Evolutionary conservation across 2,797 vertebrate genomes (phyloP), one percentile per base, ranked within the genome.

Genomic region (Paramormyrops hopkinsi): DNA sequence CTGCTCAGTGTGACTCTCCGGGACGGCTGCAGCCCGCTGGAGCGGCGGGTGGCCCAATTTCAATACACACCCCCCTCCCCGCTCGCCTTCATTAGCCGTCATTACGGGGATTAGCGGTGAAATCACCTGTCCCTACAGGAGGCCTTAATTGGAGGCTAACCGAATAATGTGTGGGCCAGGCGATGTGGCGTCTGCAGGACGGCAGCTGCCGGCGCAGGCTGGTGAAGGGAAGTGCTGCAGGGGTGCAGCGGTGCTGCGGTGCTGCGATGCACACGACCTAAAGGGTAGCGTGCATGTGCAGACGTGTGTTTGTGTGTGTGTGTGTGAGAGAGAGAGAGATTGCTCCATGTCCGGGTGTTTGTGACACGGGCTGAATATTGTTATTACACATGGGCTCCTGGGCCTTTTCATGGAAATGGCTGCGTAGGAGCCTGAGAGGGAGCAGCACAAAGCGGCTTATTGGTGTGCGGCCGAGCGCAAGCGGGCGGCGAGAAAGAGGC

Each of bases 371-470:
- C 17, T 62, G 56, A 62, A 9, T 62, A 62, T 73, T 51, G 79
- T 54, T 54, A 19, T 54, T 54, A 54, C 2, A 54, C 6, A 56
- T 86, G 51, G 84, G 54, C 51, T 33, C 33, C 12, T 86, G 84
- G 84, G 50, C 51, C 84, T 86, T 86, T 86, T 62, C 54, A 56
- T 46, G 19, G 53, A 56, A 54, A 59, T n/a, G 29, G 19, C 29
- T 69, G 88, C 88, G 88, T 89, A 89, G 89, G 92, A 89, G 89
- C 86, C 91, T 82, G 89, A 90, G 89, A 87, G 85, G 89, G 14
- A 29, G 76, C 50, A 84, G 53, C 19, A 89, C 90, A 91, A 92
- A 93, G 89, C 17, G 88, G 89, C 86, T 44, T 33, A n/a, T 85
- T 87, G 86, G 88, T 62, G 56, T 86, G 53, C 11, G 50, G 65